Base-by-base conservation (phyloP, 1,140 invertebrate species). In the Portunus trituberculatus region DNA sequence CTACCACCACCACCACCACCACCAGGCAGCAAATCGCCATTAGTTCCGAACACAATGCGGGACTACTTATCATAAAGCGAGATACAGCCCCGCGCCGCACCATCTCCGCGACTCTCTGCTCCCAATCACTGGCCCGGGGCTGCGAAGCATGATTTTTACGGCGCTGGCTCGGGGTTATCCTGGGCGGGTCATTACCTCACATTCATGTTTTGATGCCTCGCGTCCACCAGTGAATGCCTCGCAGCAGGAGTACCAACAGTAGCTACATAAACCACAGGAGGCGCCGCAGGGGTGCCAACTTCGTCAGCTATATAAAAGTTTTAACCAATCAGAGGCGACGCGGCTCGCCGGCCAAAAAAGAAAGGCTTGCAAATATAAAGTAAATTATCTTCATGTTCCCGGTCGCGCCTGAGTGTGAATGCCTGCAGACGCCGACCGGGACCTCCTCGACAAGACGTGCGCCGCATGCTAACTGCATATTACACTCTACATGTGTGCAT, bases 241-340 rank as follows among this genome's bases (percentile, higher is more conserved):
- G 28, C 94, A 67, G 94, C 91, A 92, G 94, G 94, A 59, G 91
- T 93, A 95, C 94, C 94, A 88, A 95, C 94, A 95, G 94, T 95
- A 92, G 91, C 91, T 88, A 93, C 88, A 93, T 92, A 92, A 95
- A 45, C 91, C 94, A 89, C 91, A 48, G 84, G 89, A 67, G 82
- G 90, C 89, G 28, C 89, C 46, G 67, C 76, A 86, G 94, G 94
- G 94, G 90, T 91, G 94, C 94, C 90, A 92, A 91, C 94, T 59
- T 92, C 90, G 39, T 83, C 89, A 91, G 28, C 89, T 52, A n/a
- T 92, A 52, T 91, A 87, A 91, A 91, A 87, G 29, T 28, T 48
- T 76, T 46, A 59, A 67, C 93, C 93, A 94, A 94, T 94, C 88
- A 91, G 93, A 88, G 59, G 12, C 32, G 93, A 91, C 48, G 39